Base-by-base conservation (phyloP, 2,888 invertebrate species). In the Mimachlamys varia region DNA sequence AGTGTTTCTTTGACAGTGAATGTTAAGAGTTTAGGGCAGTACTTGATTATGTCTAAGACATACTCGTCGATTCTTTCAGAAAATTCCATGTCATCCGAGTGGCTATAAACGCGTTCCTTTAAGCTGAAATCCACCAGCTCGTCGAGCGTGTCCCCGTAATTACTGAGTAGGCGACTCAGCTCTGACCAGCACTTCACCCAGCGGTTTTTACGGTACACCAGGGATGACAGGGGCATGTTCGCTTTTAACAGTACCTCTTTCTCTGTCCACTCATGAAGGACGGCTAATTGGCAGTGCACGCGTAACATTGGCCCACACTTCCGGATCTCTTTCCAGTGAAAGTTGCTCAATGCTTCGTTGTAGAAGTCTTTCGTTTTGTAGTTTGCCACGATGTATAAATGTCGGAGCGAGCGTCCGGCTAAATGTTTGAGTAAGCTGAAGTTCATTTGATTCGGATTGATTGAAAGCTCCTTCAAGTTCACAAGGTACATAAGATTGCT, bases 401-500 rank as follows among this genome's bases (percentile, higher is more conserved):
- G 92, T 38, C 50, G 92, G 7, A 94, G 90, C 7, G 94, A 92
- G 13, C 90, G 49, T 17, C 92, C 91, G 5, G 93, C 93, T 55
- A 94, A 89, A 53, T 94, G 94, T 38, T 91, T 88, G 12, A 94
- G 88, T 87, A 94, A 90, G 44, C 94, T 93, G 88, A 93, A 94
- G 38, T 92, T 93, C 19, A 94, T 89, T 0, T 92, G 91, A n/a
- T 93, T 91, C 12, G 94, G 94, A 87, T 92, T 91, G 19, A 94
- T 89, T 0, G 94, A 91, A 17, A 94, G 90, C 38, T 94, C 93
- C 88, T 88, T 90, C 17, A 94, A 90, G 89, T 93, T 93, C 27
- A 94, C 93, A 55, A 94, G 89, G 55, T 94, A 94, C 94, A 94
- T 94, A 33, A 94, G 76, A 62, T 92, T 92, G 17, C 93, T 91